These are phyloP conservation scores for Geopemphigus sp. DNA, from an alignment of 1,140 invertebrate species.

Conservation along the genomic window DNA sequence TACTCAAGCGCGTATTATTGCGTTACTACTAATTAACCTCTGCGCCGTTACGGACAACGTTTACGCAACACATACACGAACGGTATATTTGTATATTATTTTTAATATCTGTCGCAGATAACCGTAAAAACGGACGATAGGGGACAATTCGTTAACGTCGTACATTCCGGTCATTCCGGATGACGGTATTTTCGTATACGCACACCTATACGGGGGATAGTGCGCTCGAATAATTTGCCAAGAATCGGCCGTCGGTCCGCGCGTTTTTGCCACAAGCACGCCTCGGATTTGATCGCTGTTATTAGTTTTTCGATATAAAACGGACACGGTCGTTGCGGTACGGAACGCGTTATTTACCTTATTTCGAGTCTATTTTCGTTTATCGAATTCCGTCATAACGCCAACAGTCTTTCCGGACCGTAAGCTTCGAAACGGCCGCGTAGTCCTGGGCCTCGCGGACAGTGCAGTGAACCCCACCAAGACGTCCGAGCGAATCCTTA, in stretches of 20 bases:
- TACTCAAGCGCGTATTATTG: no score
- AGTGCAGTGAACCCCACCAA: neutral
- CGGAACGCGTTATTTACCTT: neutral
- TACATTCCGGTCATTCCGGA: neutral
- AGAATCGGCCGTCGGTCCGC: neutral
- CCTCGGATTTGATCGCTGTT: neutral
- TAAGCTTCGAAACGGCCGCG: no score
- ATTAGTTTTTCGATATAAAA: neutral
- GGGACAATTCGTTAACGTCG: neutral
- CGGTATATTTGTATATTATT: neutral
- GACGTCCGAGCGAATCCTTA: neutral
- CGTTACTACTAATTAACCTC: no score
- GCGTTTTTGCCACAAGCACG: neutral
- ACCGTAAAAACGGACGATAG: no score
- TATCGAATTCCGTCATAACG: no score
- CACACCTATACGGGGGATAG: neutral
- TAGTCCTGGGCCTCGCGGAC: no score
- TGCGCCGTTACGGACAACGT: no score
- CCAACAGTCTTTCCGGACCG: neutral
- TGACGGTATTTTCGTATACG: neutral
- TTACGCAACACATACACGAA: neutral
- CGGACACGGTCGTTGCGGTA: neutral
- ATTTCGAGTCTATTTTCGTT: neutral
- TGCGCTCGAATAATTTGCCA: no score
- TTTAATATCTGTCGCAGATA: neutral